Evolutionary conservation across 1,140 invertebrate species (phyloP).

Genomic region (Charaxes varanes): DNA sequence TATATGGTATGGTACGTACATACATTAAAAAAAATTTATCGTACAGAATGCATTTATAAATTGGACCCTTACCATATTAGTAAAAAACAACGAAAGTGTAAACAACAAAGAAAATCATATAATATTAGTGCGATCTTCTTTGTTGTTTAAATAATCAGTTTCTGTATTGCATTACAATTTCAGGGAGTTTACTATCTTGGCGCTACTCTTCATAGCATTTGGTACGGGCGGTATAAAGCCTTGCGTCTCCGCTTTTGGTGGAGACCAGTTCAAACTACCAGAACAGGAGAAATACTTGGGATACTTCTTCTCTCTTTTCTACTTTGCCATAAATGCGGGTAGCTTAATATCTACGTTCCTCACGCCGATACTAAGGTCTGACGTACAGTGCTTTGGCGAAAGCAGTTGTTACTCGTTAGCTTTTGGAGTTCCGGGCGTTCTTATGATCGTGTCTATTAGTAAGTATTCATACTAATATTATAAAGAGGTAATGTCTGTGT

Average conservation of each 20-base stretch:
- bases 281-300: conserved; percentile 84
- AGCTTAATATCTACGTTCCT: conserved; percentile 92
- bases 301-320: conserved; percentile 95
- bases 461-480: too few species aligned
- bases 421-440: conserved; percentile 91
- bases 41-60: too few species aligned
- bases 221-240: conserved; percentile 98
- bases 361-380: conserved; percentile 89
- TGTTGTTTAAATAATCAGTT: too few species aligned
- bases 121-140: too few species aligned
- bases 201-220: conserved; percentile 87
- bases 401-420: conserved; percentile 92
- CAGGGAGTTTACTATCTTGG: conserved; percentile 84
- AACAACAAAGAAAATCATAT: too few species aligned
- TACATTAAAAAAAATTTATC: too few species aligned
- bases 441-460: conserved; percentile 90
- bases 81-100: too few species aligned
- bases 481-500: too few species aligned
- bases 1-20: too few species aligned
- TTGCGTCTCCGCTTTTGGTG: conserved; percentile 97
- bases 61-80: too few species aligned
- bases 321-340: conserved; percentile 95
- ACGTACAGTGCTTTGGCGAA: conserved; percentile 88
- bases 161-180: conserved; percentile 26
- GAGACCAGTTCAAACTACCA: conserved; percentile 93